A percentile compares a stretch with the other conserved stretches of the same genome.
These are phyloP conservation scores for Lepidochrysops patricia DNA, from an alignment of 2,888 invertebrate genomes.

Conservation along the genomic window DNA sequence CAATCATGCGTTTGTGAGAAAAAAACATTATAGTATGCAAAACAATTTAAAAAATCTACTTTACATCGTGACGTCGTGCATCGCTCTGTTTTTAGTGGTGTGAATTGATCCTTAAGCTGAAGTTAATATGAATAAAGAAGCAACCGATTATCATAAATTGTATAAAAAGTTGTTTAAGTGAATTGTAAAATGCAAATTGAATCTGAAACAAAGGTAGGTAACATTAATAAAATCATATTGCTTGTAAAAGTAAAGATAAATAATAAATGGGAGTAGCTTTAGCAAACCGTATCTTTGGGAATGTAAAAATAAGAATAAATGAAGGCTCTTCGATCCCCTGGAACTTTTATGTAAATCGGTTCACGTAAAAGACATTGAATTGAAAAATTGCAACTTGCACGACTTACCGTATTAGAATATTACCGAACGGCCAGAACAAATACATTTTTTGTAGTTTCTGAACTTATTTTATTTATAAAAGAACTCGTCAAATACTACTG, in stretches of 20 bases:
- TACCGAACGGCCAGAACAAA: conserved; percentile 14
- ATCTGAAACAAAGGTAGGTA: not conserved
- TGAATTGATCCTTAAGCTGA: no score
- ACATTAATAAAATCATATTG: not conserved
- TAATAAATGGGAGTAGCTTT: not conserved
- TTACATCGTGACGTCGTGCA: no score
- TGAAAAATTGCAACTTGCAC: conserved; percentile 22
- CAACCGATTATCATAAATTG: no score
- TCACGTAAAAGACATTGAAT: conserved; percentile 24
- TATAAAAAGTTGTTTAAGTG: no score
- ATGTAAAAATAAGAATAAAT: conserved; percentile 18
- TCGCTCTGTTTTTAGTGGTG: no score
- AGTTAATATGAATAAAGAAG: no score
- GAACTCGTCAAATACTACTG: no score
- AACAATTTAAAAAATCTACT: no score
- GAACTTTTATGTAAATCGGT: conserved; percentile 21
- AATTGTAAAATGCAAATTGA: no score
- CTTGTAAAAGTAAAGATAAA: not conserved
- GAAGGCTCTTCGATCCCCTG: conserved; percentile 20
- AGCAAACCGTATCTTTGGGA: conserved; percentile 9
- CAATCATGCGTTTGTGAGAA: no score
- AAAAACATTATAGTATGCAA: no score
- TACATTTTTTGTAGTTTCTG: conserved; percentile 1
- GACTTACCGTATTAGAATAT: conserved; percentile 21
- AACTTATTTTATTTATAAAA: not conserved